Percentiles rank a stretch among this genome's conserved stretches.
Conservation (phyloP, 1,140 invertebrate genomes). For the Achroia grisella region DNA sequence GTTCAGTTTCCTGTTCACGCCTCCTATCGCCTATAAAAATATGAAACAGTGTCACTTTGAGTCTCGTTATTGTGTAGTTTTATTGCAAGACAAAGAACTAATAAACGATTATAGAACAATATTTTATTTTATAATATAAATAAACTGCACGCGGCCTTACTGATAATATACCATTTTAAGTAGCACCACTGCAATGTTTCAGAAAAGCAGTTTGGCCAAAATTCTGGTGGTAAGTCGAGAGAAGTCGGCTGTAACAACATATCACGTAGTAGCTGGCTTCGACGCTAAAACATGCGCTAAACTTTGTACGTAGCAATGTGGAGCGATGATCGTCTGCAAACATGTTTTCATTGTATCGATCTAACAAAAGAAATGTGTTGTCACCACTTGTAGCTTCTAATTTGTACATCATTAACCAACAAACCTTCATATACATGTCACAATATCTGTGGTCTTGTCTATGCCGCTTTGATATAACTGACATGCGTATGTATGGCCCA, state of each 20-base stretch:
- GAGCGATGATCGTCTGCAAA: slow-evolving; percentile 3
- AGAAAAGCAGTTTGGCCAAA: slow-evolving; percentile 55
- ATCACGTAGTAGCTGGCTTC: slow-evolving; percentile 32
- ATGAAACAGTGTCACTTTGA: too few species aligned
- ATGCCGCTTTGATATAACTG: too few species aligned
- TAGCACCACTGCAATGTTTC: slow-evolving; percentile 42
- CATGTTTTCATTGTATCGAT: not conserved
- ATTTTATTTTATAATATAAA: too few species aligned
- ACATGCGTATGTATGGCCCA: too few species aligned
- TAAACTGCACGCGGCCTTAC: too few species aligned
- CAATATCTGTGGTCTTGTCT: not conserved
- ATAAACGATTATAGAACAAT: too few species aligned
- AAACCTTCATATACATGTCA: too few species aligned
- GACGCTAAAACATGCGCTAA: slow-evolving; percentile 23
- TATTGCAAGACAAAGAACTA: too few species aligned
- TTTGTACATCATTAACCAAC: not conserved
- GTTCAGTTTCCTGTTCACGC: too few species aligned
- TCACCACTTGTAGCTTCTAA: too few species aligned
- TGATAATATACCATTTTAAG: not conserved
- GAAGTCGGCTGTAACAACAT: slow-evolving; percentile 9
- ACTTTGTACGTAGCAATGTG: slow-evolving; percentile 3
- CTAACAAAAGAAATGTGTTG: not conserved
- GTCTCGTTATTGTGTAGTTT: too few species aligned
- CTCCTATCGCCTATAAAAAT: too few species aligned
- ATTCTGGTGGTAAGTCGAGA: slow-evolving; percentile 53